Conservation (phyloP, 2,888 invertebrate genomes). For the Pristionchus arcanus region DNA sequence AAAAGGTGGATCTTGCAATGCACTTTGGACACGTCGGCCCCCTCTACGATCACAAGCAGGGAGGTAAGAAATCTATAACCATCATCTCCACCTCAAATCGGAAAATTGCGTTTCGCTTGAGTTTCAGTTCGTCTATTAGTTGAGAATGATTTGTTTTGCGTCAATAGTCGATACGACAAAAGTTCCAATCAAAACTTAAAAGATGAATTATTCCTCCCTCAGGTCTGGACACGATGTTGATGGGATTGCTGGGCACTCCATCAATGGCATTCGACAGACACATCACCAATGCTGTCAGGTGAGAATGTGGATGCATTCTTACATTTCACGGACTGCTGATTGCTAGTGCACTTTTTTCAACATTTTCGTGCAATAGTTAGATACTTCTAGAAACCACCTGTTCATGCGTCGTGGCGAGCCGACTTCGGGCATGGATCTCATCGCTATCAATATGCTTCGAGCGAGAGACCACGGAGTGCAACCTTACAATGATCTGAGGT, state of each 20-base stretch:
- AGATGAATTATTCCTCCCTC: background rate
- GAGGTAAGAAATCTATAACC: constrained; percentile 63
- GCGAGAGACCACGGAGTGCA: constrained; percentile 92
- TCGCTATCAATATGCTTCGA: constrained; percentile 90
- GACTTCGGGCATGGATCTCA: constrained; percentile 93
- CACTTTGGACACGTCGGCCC: constrained; percentile 78
- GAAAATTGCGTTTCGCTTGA: background rate
- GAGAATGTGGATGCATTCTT: background rate
- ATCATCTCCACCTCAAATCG: background rate
- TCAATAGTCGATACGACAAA: background rate
- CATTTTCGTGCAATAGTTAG: too few species aligned
- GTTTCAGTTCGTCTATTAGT: background rate
- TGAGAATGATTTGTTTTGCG: background rate
- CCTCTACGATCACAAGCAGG: constrained; percentile 71
- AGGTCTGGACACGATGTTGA: constrained; percentile 77
- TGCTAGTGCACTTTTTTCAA: background rate
- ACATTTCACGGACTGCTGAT: too few species aligned
- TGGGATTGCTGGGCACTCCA: constrained; percentile 79
- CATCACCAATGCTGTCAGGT: constrained; percentile 74
- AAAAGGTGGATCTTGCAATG: constrained; percentile 75
- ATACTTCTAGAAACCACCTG: constrained; percentile 88
- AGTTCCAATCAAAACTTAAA: background rate
- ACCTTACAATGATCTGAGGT: constrained; percentile 86
- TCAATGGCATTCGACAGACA: constrained; percentile 79
- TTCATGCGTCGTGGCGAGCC: constrained; percentile 91